Evolutionary conservation across 2,888 invertebrate species (phyloP).

Genomic region (Meta bourneti): DNA sequence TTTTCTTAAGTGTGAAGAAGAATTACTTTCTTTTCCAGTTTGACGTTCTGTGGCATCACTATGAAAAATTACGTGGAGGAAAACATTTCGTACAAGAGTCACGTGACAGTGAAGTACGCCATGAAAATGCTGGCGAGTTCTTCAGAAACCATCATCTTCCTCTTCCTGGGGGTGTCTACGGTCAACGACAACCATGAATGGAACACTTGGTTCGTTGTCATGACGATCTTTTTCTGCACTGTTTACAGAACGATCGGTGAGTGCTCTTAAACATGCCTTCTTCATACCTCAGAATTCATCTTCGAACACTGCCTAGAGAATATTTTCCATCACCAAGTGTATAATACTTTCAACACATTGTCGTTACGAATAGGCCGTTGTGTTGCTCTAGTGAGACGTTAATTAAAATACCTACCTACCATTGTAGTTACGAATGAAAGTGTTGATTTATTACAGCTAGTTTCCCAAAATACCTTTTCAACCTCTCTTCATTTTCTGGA

Average conservation of each 20-base stretch:
- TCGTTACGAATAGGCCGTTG: no score
- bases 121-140: constrained; percentile 99
- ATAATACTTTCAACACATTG: no score
- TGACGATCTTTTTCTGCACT: constrained; percentile 96
- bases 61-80: constrained; percentile 99
- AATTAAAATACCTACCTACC: no score
- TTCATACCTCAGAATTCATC: no score
- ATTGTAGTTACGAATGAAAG: no score
- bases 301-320: no score
- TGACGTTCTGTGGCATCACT: constrained; percentile 99
- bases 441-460: no score
- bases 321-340: no score
- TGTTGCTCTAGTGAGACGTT: no score
- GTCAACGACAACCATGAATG: constrained; percentile 95
- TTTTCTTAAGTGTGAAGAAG: no score
- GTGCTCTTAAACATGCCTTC: constrained; percentile 78
- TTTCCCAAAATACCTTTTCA: no score
- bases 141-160: constrained; percentile 99
- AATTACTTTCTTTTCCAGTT: constrained; percentile 84
- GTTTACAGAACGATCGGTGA: constrained; percentile 94
- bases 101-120: constrained; percentile 98
- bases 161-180: constrained; percentile 98
- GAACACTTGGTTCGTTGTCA: constrained; percentile 96
- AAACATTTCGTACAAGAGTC: constrained; percentile 98
- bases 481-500: no score